Evolutionary conservation across 2,888 invertebrate genomes (phyloP), one percentile per base, ranked within the genome.

Genomic region (Lasioglossum vierecki): DNA sequence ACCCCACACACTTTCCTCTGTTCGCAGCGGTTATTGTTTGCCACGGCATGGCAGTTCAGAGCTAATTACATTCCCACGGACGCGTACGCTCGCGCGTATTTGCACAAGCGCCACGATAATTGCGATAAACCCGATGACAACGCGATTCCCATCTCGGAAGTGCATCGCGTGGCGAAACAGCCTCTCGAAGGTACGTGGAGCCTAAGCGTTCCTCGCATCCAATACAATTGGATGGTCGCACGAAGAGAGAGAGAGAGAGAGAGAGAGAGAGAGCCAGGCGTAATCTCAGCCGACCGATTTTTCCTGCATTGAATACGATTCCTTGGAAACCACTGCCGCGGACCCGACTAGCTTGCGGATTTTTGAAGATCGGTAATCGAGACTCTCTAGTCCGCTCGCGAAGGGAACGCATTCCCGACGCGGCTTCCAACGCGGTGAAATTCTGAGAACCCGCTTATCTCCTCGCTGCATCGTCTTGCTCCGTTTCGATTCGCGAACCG

Each of bases 51-150:
- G 22, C n/a, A 49, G 83, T 66, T 15, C 74, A 46, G 75, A 63
- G 84, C 85, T 85, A 85, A 85, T 85, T 85, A 85, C 74, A 86
- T 86, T 86, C 86, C 86, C 86, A 86, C 83, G 86, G 60, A 22
- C 76, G 74, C 73, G 68, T 41, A 46, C 44, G 22, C 46, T 68
- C 68, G 74, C 70, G 80, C 41, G 79, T 78, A 82, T 86, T 82
- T 81, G 73, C 79, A 41, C 77, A 60, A 80, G 80, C 82, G 77
- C 82, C 79, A 82, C 77, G 90, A 91, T 91, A 89, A 91, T 89
- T 88, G 83, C 90, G 91, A 91, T 91, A 91, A 91, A 84, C 82
- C 66, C 86, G 86, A 88, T 89, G 91, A 90, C 88, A 90, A 91
- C 82, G 88, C 84, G 90, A 91, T 91, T 88, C 85, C 86, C 87